Evolutionary conservation across 1,140 invertebrate species (phyloP).

Genomic region (Drosophila repleta): DNA sequence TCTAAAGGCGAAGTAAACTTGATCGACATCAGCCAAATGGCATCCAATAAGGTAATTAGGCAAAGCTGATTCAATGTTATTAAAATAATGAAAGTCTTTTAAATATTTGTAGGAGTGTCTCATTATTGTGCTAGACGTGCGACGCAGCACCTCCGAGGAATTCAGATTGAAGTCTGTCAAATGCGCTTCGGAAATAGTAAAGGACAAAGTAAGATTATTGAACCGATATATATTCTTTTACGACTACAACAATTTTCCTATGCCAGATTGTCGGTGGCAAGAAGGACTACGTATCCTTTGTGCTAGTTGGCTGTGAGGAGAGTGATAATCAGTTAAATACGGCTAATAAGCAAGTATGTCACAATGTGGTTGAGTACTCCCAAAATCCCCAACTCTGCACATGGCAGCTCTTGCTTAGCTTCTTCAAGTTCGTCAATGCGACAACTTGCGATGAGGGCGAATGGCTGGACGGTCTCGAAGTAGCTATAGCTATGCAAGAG

Average conservation of each 20-base stretch:
- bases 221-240: not conserved
- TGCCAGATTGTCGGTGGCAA: slow-evolving; percentile 65
- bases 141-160: slow-evolving; percentile 54
- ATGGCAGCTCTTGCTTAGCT: slow-evolving; percentile 60
- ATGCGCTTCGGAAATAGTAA: slow-evolving; percentile 61
- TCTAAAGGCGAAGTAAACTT: not conserved
- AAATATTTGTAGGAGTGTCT: slow-evolving; percentile 51
- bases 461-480: slow-evolving; percentile 67
- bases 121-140: slow-evolving; percentile 66
- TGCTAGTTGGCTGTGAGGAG: slow-evolving; percentile 62
- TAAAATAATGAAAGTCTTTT: not conserved
- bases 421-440: slow-evolving; percentile 67
- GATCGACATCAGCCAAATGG: slow-evolving; percentile 37
- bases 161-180: slow-evolving; percentile 69
- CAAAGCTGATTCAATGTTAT: not conserved
- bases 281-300: slow-evolving; percentile 73
- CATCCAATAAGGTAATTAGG: slow-evolving; percentile 54
- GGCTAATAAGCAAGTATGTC: slow-evolving; percentile 1
- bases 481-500: slow-evolving; percentile 51
- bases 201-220: slow-evolving; percentile 55
- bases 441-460: slow-evolving; percentile 51
- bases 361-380: slow-evolving; percentile 53
- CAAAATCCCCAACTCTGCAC: slow-evolving; percentile 36
- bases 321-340: not conserved
- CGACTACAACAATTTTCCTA: not conserved